A percentile compares a stretch with the other conserved stretches of the same genome.
These are phyloP conservation scores for Columbina picui DNA, from an alignment of 2,113 vertebrate species.

Conservation along the genomic window DNA sequence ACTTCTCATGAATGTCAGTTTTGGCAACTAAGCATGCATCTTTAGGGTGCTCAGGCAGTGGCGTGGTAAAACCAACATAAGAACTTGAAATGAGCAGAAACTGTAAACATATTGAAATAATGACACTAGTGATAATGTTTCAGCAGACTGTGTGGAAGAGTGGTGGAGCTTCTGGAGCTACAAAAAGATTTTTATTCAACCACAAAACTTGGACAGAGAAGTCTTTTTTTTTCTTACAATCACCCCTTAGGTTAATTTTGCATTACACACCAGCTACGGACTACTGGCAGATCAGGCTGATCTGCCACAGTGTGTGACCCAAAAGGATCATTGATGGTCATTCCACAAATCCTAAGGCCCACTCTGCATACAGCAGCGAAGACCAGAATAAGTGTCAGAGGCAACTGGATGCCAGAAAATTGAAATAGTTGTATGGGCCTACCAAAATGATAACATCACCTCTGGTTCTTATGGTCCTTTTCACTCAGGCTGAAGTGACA, in stretches of 20 bases:
- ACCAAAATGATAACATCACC: rapidly evolving
- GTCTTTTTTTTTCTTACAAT: background rate
- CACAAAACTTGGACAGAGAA: background rate
- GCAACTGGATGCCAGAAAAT: background rate
- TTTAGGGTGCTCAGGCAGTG: background rate
- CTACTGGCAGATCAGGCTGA: background rate
- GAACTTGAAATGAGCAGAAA: background rate
- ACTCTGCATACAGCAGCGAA: background rate
- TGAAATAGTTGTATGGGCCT: background rate
- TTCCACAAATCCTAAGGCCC: background rate
- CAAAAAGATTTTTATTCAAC: background rate
- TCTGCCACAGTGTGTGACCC: rapidly evolving
- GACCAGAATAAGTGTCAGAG: background rate
- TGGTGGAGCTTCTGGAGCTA: background rate
- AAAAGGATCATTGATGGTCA: background rate
- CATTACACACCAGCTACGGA: background rate
- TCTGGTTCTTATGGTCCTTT: background rate
- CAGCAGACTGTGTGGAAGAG: background rate
- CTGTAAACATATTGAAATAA: background rate
- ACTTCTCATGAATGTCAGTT: background rate
- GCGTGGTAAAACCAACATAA: background rate
- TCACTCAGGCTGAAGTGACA: background rate
- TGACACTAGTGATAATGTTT: background rate
- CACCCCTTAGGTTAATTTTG: background rate
- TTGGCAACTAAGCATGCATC: background rate